These are phyloP conservation scores for Trinorchestia longiramus DNA, from an alignment of 1,140 invertebrate genomes.

Conservation along the genomic window DNA sequence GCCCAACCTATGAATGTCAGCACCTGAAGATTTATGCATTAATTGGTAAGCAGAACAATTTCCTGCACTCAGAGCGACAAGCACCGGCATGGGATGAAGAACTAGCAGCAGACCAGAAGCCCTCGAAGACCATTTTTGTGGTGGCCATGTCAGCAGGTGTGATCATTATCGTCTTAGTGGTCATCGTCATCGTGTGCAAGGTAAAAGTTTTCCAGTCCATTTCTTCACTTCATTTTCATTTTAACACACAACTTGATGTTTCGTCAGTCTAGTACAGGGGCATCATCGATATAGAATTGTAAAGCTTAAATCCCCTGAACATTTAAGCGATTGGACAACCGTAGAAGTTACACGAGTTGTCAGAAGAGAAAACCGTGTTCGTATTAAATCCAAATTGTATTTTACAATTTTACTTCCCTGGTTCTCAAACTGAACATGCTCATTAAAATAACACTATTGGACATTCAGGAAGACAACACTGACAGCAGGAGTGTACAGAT, in stretches of 20 bases:
- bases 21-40: too few relatives aligned
- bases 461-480: neutral
- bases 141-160: slow-evolving; percentile 22
- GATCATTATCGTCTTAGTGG: neutral
- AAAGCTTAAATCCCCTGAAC: too few relatives aligned
- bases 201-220: neutral
- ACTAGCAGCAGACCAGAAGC: neutral
- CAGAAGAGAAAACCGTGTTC: too few relatives aligned
- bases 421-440: too few relatives aligned
- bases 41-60: neutral
- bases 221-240: neutral
- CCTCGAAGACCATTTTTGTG: neutral
- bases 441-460: neutral
- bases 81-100: slow-evolving; percentile 18
- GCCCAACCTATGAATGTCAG: too few relatives aligned
- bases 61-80: neutral
- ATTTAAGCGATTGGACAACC: too few relatives aligned
- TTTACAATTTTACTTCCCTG: too few relatives aligned
- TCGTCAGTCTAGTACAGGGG: too few relatives aligned
- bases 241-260: neutral
- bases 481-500: neutral
- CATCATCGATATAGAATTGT: too few relatives aligned
- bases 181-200: slow-evolving; percentile 46
- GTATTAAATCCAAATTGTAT: too few relatives aligned
- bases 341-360: too few relatives aligned